phyloP scores from a whole-genome alignment of 2,888 invertebrate species.

The Dioctria rufipes region DNA sequence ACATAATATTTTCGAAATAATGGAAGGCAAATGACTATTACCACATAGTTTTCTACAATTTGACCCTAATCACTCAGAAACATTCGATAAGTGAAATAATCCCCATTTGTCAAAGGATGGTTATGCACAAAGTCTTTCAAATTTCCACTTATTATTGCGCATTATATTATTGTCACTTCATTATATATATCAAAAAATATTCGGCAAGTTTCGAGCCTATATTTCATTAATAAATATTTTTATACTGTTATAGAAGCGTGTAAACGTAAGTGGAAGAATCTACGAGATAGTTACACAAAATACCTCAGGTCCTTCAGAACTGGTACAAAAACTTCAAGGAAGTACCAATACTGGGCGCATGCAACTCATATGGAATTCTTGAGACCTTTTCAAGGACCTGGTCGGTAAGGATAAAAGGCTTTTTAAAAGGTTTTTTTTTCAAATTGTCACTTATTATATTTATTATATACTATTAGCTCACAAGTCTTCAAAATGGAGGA shows the following conservation, averaged over 20 bases:
- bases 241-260: slow-evolving; percentile 66
- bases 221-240: not conserved
- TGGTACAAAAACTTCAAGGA: slow-evolving; percentile 70
- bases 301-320: slow-evolving; percentile 70
- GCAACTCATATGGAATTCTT: slow-evolving; percentile 70
- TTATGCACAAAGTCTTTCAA: no score
- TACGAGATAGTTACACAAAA: slow-evolving; percentile 71
- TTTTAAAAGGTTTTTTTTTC: slow-evolving; percentile 23
- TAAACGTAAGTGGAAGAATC: slow-evolving; percentile 71
- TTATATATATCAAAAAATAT: no score
- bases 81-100: no score
- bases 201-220: not conserved
- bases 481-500: slow-evolving; percentile 46
- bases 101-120: no score
- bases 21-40: no score
- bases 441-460: not conserved
- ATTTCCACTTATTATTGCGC: no score
- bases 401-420: slow-evolving; percentile 63
- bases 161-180: no score
- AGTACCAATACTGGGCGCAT: slow-evolving; percentile 71
- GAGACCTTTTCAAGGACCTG: slow-evolving; percentile 70
- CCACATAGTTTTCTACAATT: no score
- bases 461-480: slow-evolving; percentile 44
- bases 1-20: no score
- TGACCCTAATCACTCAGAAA: no score